Base-by-base conservation (phyloP, 2,888 invertebrate species). In the Anagyrus pseudococci region DNA sequence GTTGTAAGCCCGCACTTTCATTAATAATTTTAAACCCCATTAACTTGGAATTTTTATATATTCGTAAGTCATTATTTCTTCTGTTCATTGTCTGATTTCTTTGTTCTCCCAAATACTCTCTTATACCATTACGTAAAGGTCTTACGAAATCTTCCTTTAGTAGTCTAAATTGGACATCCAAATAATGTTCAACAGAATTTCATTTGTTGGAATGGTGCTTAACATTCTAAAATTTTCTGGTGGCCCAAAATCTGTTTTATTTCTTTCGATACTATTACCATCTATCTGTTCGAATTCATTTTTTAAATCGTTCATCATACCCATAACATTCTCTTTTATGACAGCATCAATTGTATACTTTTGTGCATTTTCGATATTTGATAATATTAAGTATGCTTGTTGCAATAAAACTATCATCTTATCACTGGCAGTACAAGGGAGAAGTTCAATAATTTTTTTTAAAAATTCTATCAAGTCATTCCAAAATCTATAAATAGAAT, bases 141-240 rank as follows among this genome's bases (percentile, higher is more conserved):
- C 19, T 25, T 6, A 57, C 10, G 17, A 57, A 57, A 41, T 57
- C 57, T 48, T 57, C 57, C 20, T 48, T 22, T 13, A 57, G n/a
- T 13, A 57, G 48, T 20, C 57, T 47, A 40, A 57, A 57, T 19
- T 57, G 57, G 15, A 57, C 57, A 23, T 57, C 57, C 7, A 57
- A 40, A 22, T 57, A 57, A 13, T 57, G 57, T 10, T 57, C 48
- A 10, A 57, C 57, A 1, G 57, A 57, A 23, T 48, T 15, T 57
- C 8, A 2, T 26, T 23, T 15, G 48, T 57, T 40, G 57, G 57
- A 7, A 41, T 22, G 4, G 40, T 25, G 13, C 20, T 48, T 22
- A 48, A 48, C 6, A 40, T 2, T 17, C 57, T 33, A 22, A 37
- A 57, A 37, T 57, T 33, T 41, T 48, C 48, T 2, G 57, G 57